Conservation (phyloP, 2,113 vertebrate genomes). For the Tiliqua scincoides region DNA sequence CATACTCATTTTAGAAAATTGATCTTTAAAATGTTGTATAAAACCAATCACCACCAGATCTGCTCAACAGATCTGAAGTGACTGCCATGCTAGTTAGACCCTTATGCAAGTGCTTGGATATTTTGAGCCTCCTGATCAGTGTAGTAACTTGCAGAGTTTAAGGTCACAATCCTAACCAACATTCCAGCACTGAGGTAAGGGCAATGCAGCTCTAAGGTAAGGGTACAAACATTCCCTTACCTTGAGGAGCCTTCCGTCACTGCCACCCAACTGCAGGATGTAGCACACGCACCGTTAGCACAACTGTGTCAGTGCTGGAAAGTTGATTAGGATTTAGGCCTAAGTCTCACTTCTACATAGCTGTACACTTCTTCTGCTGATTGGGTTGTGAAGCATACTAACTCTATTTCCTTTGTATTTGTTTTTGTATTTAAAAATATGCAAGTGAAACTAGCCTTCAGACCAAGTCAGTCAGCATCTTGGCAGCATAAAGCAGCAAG, state of each 20-base stretch:
- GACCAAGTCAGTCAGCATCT: not conserved
- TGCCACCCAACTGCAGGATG: no score
- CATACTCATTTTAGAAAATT: not conserved
- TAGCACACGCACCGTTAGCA: no score
- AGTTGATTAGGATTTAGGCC: no score
- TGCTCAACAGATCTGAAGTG: not conserved
- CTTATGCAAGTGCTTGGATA: not conserved
- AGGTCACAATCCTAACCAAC: no score
- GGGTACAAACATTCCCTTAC: no score
- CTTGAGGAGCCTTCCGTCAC: no score
- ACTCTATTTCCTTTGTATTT: not conserved
- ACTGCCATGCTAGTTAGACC: not conserved
- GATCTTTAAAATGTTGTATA: not conserved
- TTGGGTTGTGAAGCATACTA: slow-evolving; percentile 4
- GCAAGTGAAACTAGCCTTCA: not conserved
- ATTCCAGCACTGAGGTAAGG: no score
- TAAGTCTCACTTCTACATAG: not conserved
- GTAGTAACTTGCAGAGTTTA: not conserved
- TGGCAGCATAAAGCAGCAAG: not conserved
- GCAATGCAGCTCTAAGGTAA: no score
- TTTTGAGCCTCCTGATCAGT: not conserved
- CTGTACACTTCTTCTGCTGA: not conserved
- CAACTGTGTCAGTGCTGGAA: no score
- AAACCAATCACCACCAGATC: not conserved
- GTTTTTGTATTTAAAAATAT: not conserved